phyloP scores from a whole-genome alignment of 2,113 vertebrate species.

The Saguinus imperator region DNA sequence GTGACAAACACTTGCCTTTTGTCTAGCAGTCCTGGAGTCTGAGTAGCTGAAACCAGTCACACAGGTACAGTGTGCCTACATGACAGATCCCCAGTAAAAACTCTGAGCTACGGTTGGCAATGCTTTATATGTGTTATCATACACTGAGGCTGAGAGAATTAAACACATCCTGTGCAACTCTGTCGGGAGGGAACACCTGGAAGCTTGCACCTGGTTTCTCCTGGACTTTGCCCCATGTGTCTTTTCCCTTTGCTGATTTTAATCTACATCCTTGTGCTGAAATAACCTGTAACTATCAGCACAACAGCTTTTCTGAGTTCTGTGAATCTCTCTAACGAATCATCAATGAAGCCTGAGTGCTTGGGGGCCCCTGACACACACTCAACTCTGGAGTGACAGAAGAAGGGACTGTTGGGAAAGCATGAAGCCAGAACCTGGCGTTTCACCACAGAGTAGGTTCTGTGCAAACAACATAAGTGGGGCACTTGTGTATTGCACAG shows the following conservation, averaged over 20 bases:
- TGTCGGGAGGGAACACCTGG: background rate
- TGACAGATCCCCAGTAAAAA: background rate
- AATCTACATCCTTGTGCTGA: background rate
- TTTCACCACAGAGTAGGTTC: background rate
- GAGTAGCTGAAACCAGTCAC: background rate
- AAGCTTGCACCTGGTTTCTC: background rate
- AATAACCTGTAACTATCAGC: background rate
- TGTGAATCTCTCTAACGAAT: background rate
- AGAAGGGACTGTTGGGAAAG: background rate
- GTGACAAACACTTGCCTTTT: background rate
- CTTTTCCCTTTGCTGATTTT: conserved; percentile 27
- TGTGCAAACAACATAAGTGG: accelerated
- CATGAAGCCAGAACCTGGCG: background rate
- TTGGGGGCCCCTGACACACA: background rate
- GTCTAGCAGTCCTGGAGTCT: background rate
- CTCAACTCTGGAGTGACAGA: background rate
- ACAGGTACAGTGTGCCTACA: background rate
- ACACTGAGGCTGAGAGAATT: accelerated
- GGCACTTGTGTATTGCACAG: background rate
- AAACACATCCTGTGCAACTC: background rate
- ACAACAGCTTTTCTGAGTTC: background rate
- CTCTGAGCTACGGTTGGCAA: background rate
- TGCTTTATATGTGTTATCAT: background rate
- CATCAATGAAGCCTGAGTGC: background rate
- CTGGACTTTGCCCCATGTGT: background rate